Evolutionary conservation across 1,140 invertebrate species (phyloP), one percentile per base, ranked within the genome.

Genomic region (Amphibalanus amphitrite): DNA sequence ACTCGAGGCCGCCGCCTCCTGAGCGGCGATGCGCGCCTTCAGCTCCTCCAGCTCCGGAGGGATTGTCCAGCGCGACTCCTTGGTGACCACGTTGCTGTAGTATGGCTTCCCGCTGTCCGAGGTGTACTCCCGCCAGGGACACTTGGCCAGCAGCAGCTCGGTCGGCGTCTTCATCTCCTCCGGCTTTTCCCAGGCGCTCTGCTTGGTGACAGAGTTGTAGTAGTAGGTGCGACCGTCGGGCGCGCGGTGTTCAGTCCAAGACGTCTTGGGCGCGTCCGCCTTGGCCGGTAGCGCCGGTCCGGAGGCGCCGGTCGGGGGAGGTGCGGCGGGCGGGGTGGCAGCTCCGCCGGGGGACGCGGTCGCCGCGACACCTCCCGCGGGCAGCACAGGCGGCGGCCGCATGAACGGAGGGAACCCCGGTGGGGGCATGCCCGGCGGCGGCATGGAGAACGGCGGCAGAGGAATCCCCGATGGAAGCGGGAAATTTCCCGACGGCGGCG

Each of bases 41-140:
- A 97, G 85, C 72, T 97, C 93, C 78, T 95, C 89, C 47, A 97
- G 82, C 79, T 97, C 95, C 73, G 89, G 86, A 10, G 96, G 97
- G 73, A 95, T 90, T 1, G 92, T 88, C 96, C 97, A 98, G 72
- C 89, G 85, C 0, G 95, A 97, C 80, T 97, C 93, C 78, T 98
- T 97, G 0, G 94, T 97, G 72, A 86, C 87, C 29, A 95, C 88
- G 83, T 99, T 98, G 78, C 98, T 92, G 80, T 93, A 99, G 81
- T 98, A 99, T 0, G 91, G 87, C 81, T 96, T 93, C 6, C 95
- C 95, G 75, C 88, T 88, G 78, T 98, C 95, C 10, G 94, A 93
- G 75, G 93, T 95, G 78, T 97, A 98, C 79, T 98, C 96, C 78
- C 97, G 98, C 97, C 97, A 99, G 0, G 93, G 91, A 82, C 94